These are phyloP conservation scores for Oryzias javanicus DNA, from an alignment of 2,113 vertebrate genomes.

Conservation along the genomic window DNA sequence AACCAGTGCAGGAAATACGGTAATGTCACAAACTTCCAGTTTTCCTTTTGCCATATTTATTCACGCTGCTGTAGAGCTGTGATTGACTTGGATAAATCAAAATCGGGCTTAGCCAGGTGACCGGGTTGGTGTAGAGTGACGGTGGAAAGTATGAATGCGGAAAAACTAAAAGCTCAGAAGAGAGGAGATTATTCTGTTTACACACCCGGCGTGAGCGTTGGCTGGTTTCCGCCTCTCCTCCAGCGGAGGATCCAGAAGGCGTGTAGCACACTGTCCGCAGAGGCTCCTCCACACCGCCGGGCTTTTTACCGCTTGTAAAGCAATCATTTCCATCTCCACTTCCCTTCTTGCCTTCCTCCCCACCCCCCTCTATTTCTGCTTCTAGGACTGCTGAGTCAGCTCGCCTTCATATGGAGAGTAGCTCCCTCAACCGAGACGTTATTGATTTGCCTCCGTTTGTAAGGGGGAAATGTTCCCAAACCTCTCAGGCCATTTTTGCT, in stretches of 20 bases:
- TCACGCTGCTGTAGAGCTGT: slow-evolving; percentile 11
- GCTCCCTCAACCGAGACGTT: slow-evolving; percentile 67
- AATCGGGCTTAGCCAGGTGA: slow-evolving; percentile 38
- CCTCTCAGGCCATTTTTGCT: slow-evolving; percentile 63
- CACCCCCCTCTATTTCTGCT: slow-evolving; percentile 20
- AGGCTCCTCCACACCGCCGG: slow-evolving; percentile 50
- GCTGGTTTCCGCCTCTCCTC: slow-evolving; percentile 18
- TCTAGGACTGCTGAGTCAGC: slow-evolving; percentile 69
- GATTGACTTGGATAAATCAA: slow-evolving; percentile 42
- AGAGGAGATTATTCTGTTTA: slow-evolving; percentile 35
- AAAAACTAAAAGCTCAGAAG: slow-evolving; percentile 12
- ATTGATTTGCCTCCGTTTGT: slow-evolving; percentile 76
- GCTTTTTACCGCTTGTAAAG: slow-evolving; percentile 69
- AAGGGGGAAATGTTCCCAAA: slow-evolving; percentile 70
- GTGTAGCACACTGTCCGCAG: slow-evolving; percentile 47
- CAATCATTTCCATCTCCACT: slow-evolving; percentile 65
- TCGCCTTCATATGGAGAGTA: slow-evolving; percentile 65
- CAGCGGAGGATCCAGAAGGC: slow-evolving; percentile 40
- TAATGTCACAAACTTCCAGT: neutral
- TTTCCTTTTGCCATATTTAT: neutral
- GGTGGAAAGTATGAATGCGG: slow-evolving; percentile 20
- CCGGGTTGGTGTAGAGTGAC: slow-evolving; percentile 21
- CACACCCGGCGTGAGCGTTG: slow-evolving; percentile 10
- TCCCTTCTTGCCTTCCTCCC: slow-evolving; percentile 8
- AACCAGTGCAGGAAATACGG: too few species aligned